These are phyloP conservation scores for Heterohyrax brucei DNA, from an alignment of 2,797 vertebrate genomes.

Conservation along the genomic window DNA sequence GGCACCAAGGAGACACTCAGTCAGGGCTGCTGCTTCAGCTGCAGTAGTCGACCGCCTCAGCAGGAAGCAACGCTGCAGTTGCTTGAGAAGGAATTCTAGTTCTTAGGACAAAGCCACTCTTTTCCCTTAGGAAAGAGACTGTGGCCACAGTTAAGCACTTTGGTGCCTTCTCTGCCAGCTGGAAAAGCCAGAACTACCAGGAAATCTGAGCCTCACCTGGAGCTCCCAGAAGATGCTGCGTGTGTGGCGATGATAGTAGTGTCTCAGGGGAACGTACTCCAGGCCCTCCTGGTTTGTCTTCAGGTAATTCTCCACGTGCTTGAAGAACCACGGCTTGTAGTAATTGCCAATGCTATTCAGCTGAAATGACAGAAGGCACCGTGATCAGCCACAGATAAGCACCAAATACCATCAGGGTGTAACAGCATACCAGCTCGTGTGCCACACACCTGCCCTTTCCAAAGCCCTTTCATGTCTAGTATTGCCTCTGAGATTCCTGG, in stretches of 20 bases:
- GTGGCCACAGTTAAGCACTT: rapidly evolving
- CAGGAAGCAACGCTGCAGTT: background rate
- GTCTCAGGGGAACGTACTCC: conserved; percentile 97
- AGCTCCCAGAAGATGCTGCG: conserved; percentile 99
- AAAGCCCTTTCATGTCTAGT: conserved; percentile 46
- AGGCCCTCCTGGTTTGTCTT: conserved; percentile 90
- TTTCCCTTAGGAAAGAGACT: background rate
- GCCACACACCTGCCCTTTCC: conserved; percentile 27
- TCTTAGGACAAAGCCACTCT: background rate
- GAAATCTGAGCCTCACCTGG: conserved; percentile 92
- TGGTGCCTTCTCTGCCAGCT: background rate
- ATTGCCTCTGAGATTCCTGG: background rate
- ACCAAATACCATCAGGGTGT: background rate
- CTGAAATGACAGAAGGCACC: conserved; percentile 88
- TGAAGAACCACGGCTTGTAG: conserved; percentile 99
- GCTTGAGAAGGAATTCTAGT: background rate
- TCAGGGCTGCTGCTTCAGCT: background rate
- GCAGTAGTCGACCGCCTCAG: background rate
- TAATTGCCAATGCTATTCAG: conserved; percentile 96
- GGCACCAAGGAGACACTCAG: background rate
- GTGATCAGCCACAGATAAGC: background rate
- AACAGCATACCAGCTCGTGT: background rate
- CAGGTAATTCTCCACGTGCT: conserved; percentile 96
- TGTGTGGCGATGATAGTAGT: conserved; percentile 99
- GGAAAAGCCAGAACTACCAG: background rate